Base-by-base conservation (phyloP, 2,888 invertebrate genomes). In the Epinotia ramella region DNA sequence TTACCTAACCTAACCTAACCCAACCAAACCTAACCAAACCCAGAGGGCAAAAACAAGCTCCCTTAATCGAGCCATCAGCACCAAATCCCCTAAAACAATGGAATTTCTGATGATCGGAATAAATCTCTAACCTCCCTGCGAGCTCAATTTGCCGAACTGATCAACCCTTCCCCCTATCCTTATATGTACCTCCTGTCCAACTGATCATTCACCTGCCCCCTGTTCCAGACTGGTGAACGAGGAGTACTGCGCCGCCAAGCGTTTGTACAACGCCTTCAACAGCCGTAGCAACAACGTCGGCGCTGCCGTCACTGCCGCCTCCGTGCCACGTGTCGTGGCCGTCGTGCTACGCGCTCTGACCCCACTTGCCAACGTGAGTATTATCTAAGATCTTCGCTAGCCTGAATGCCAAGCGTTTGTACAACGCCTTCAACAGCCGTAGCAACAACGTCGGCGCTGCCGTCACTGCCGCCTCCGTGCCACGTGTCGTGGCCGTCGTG, bases 391-490 rank as follows among this genome's bases (percentile, higher is more conserved):
- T n/a, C n/a, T n/a, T n/a, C n/a, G n/a, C n/a, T n/a, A n/a, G n/a
- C n/a, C n/a, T n/a, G n/a, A n/a, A n/a, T n/a, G n/a, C n/a, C n/a
- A n/a, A n/a, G n/a, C n/a, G n/a, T n/a, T n/a, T 93, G 76, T 90
- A 86, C 87, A 77, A 72, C 72, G 87, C 89, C 0, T 83, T 83
- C 77, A 83, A 82, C 79, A 75, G 79, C 24, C 82, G 84, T n/a
- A 89, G 84, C 81, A 93, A 91, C 86, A 90, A 88, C 74, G 79
- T 88, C 0, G 92, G 84, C 0, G 90, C 92, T 0, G 82, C 82
- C n/a, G 49, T 86, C 78, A 89, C 91, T 11, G 93, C 91, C 6
- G 81, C 84, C 11, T 79, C 89, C 13, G 80, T 87, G 44, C 83
- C 84, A 24, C 81, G 82, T 11, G 79, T 87, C 24, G 63, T 20